Evolutionary conservation across 1,140 invertebrate species (phyloP), one percentile per base, ranked within the genome.

Genomic region (Orchesella cincta): DNA sequence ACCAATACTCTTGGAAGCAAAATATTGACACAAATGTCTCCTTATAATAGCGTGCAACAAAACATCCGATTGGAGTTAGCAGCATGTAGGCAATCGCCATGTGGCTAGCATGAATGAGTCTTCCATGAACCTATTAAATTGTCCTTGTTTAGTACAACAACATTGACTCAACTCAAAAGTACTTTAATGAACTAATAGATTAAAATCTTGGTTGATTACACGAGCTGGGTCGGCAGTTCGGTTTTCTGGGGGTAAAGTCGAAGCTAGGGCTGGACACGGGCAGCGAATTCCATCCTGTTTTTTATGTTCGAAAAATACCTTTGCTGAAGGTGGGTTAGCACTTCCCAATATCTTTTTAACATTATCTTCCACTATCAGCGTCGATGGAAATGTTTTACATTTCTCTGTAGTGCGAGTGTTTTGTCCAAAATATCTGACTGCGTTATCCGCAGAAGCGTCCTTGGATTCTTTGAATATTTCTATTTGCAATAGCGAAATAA

Each of bases 1-100:
- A 77, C 76, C 76, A 77, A 62, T 77, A 77, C 33, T 77, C 76
- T 36, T 77, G 76, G 51, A 77, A 74, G 46, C 76, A 77, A 28
- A 77, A 77, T 1, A 77, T 71, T 1, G 70, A 73, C 23, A 73
- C 29, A 39, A 71, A 57, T 26, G 54, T 57, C 26, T 57, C 54
- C n/a, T 77, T 77, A 39, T 77, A 77, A 36, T 71, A 77, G 1
- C 76, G 70, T 20, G 35, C 76, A 8, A 77, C 76, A 71, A 73
- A 77, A 31, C 67, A 77, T 18, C 31, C 54, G 33, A 77, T 62
- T 0, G 76, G 76, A 12, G 31, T 35, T 1, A 77, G 76, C 3
- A 77, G 31, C 70, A 77, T 77, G 23, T 73, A 77, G 0, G 76
- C 76, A 18, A 77, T 34, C 0, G 51, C 52, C 76, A 74, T 77